These are phyloP conservation scores for Microctonus brassicae DNA, from an alignment of 2,888 invertebrate species.

Conservation along the genomic window DNA sequence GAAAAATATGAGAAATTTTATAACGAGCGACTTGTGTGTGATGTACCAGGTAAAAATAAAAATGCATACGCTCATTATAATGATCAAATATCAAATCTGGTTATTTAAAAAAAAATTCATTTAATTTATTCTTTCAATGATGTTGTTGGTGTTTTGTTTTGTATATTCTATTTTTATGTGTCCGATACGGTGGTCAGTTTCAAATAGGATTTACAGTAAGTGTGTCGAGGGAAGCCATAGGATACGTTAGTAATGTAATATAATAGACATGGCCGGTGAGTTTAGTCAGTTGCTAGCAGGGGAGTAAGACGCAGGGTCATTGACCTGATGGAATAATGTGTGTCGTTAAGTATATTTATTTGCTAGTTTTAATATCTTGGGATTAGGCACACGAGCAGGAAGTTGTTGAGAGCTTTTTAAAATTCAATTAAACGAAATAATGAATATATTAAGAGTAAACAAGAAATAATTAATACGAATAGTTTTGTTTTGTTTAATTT, in stretches of 20 bases:
- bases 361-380: background rate
- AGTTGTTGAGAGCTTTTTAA: background rate
- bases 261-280: constrained; percentile 19
- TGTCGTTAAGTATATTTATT: background rate
- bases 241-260: constrained; percentile 36
- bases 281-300: background rate
- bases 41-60: background rate
- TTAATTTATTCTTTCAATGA: constrained; percentile 26
- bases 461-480: background rate
- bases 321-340: constrained; percentile 21
- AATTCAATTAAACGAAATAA: background rate
- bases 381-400: background rate
- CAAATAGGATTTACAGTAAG: constrained; percentile 60
- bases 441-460: background rate
- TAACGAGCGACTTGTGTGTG: background rate
- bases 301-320: background rate
- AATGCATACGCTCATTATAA: background rate
- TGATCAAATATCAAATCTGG: background rate
- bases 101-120: constrained; percentile 38
- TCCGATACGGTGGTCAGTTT: constrained; percentile 49
- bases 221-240: constrained; percentile 60
- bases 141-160: constrained; percentile 6
- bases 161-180: background rate
- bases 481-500: background rate
- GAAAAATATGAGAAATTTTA: background rate